phyloP scores from a whole-genome alignment of 2,113 vertebrate species.

The Zapornia atra region DNA sequence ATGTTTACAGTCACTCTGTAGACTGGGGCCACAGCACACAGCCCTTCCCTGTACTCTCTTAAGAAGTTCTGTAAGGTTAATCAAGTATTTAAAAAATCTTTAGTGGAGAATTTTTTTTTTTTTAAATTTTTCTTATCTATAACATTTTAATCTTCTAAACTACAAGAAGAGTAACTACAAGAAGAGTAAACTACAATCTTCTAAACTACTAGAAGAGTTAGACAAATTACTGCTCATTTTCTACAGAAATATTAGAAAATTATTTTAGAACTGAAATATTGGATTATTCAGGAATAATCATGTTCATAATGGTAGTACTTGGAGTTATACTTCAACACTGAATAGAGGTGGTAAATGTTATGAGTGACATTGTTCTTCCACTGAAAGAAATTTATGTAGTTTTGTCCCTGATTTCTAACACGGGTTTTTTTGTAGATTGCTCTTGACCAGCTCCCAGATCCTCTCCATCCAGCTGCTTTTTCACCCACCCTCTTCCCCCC shows the following conservation, averaged over 20 bases:
- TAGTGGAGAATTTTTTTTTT: background rate
- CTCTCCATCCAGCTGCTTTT: rapidly evolving
- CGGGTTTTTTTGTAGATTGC: background rate
- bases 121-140: background rate
- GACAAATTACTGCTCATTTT: background rate
- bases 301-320: background rate
- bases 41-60: background rate
- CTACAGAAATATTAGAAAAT: background rate
- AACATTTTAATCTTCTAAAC: background rate
- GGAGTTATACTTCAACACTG: background rate
- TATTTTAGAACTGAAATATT: background rate
- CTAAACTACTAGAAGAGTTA: background rate
- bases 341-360: background rate
- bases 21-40: background rate
- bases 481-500: background rate
- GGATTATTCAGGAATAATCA: background rate
- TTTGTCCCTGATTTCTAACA: background rate
- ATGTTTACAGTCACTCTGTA: background rate
- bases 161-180: no score
- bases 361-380: background rate
- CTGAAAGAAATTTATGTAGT: background rate
- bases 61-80: background rate
- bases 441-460: rapidly evolving
- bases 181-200: no score
- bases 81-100: background rate